Evolutionary conservation across 2,113 vertebrate species (phyloP).

Genomic region (Petaurus breviceps): DNA sequence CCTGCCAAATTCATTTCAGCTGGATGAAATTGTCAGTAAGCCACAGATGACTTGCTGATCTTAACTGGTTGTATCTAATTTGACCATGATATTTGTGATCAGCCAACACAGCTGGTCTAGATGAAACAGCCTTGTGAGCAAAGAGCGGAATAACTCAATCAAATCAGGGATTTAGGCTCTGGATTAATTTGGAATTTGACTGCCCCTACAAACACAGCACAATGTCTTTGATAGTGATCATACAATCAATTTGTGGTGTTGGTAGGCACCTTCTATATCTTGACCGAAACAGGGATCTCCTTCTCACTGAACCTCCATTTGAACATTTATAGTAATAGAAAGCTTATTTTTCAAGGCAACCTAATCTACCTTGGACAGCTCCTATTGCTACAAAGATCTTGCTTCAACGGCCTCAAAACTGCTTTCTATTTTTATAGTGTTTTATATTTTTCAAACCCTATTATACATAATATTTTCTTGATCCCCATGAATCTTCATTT

Average conservation of each 20-base stretch:
- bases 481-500: neutral
- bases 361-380: neutral
- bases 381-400: neutral
- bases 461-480: neutral
- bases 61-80: neutral
- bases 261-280: neutral
- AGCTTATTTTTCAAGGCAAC: neutral
- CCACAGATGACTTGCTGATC: neutral
- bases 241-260: neutral
- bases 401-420: neutral
- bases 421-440: too few relatives aligned
- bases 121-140: slow-evolving; percentile 16
- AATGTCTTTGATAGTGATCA: neutral
- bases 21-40: neutral
- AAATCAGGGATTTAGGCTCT: slow-evolving; percentile 1
- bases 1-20: neutral
- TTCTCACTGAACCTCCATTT: neutral
- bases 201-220: neutral
- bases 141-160: neutral
- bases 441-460: neutral
- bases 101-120: neutral
- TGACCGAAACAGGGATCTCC: neutral
- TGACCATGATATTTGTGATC: neutral
- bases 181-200: slow-evolving; percentile 42
- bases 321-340: neutral